Evolutionary conservation across 2,888 invertebrate genomes (phyloP).

Genomic region (Apocheima hispidaria): DNA sequence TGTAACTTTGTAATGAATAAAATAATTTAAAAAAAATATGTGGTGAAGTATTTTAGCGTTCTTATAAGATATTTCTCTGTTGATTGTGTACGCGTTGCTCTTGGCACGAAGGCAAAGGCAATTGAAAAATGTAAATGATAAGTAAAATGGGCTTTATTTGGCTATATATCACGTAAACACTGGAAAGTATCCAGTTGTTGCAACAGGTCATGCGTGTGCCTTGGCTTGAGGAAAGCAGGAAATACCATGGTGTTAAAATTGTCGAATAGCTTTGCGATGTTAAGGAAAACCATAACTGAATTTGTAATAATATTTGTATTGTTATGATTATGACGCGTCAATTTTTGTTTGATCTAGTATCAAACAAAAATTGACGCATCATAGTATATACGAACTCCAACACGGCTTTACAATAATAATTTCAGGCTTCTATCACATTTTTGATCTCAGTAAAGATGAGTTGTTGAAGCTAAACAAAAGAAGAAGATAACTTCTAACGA

Average conservation of each 20-base stretch:
- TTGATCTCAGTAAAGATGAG: no score
- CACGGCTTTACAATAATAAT: no score
- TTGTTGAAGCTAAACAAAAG: no score
- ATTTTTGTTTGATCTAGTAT: neutral
- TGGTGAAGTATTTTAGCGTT: neutral
- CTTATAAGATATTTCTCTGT: neutral
- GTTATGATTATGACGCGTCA: neutral
- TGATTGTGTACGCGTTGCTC: constrained; percentile 36
- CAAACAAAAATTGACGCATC: no score
- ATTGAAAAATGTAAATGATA: constrained; percentile 86
- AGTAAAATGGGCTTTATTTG: constrained; percentile 75
- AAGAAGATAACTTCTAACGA: no score
- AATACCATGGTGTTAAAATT: neutral
- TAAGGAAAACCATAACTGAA: neutral
- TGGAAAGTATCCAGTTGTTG: constrained; percentile 33
- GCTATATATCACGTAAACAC: constrained; percentile 60
- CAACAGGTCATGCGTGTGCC: constrained; percentile 35
- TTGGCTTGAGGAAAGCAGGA: constrained; percentile 15
- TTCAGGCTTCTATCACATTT: no score
- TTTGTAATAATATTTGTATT: neutral
- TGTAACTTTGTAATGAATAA: no score
- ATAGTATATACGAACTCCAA: no score
- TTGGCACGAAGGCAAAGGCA: constrained; percentile 71
- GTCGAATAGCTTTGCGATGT: neutral
- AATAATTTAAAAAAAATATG: neutral